These are phyloP conservation scores for Pseudorasbora parva DNA, from an alignment of 2,113 vertebrate species.

Conservation along the genomic window DNA sequence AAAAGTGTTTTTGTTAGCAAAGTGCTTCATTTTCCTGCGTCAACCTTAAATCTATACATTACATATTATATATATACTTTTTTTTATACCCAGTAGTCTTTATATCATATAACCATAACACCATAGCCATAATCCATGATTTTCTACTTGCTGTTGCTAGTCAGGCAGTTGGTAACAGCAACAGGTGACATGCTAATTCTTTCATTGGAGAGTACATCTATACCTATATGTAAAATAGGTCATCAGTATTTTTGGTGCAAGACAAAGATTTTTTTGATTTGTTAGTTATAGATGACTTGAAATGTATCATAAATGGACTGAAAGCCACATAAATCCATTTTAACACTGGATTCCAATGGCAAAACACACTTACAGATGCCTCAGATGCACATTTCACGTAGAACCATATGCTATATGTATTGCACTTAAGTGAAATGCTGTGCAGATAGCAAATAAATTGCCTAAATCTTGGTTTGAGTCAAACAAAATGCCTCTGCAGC, in stretches of 20 bases:
- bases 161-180: background rate
- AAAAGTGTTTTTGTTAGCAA: slow-evolving; percentile 40
- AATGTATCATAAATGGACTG: background rate
- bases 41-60: background rate
- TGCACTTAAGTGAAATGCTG: background rate
- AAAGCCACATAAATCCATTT: background rate
- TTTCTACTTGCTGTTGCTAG: background rate
- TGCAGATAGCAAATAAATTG: background rate
- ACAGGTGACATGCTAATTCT: background rate
- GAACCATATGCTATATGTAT: background rate
- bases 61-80: no score
- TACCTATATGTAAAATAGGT: background rate
- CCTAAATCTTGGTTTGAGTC: background rate
- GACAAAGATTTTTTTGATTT: background rate
- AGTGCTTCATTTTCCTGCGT: background rate
- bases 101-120: background rate
- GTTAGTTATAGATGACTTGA: background rate
- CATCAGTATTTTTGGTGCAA: background rate
- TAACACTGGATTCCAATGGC: background rate
- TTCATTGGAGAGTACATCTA: background rate
- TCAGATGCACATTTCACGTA: background rate
- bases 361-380: background rate
- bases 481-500: background rate
- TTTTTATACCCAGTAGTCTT: background rate
- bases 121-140: background rate